Base-by-base conservation (phyloP, 2,888 invertebrate species). In the Ochlodes sylvanus region DNA sequence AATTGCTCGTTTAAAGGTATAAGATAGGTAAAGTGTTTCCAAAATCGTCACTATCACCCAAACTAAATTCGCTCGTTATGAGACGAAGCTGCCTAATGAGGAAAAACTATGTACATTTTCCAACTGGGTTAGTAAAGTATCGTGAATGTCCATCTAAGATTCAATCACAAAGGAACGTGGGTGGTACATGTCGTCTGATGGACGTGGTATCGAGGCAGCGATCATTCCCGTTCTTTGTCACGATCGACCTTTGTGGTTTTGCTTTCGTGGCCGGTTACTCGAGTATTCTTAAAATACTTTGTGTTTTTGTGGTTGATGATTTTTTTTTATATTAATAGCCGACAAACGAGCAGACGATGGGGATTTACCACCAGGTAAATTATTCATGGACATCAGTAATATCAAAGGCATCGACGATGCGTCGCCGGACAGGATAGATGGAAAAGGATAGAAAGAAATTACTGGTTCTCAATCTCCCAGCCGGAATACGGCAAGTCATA, bases 201-300 rank as follows among this genome's bases (percentile, higher is more conserved):
- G 42, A 58, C 58, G 57, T 52, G 52, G 52, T 19, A 50, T 50
- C 50, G 19, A 1, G 50, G 50, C 50, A 19, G 50, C 50, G 6
- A 50, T 50, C 17, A 17, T 47, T 70, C 67, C 70, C 63, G 71
- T 70, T 72, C 75, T 73, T 71, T 68, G 76, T 77, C 81, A 79
- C 76, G 77, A 76, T 55, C 73, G 77, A 79, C 81, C 81, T 83
- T 77, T 76, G 75, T 68, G 78, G 79, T 77, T 74, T 58, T 58
- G 44, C 58, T 58, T 58, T 58, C 44, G 57, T 57, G 34, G 57
- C 19, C 38, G 32, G 56, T 69, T 34, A 15, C 60, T 61, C 19
- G 10, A 6, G 0, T 19, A 57, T 21, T 52, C 10, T 27, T 52
- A 21, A 52, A 27, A 27, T 50, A 12, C 17, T 50, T 7, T 7